Evolutionary conservation across 2,113 vertebrate species (phyloP), one percentile per base, ranked within the genome.

Genomic region (Arothron firmamentum): DNA sequence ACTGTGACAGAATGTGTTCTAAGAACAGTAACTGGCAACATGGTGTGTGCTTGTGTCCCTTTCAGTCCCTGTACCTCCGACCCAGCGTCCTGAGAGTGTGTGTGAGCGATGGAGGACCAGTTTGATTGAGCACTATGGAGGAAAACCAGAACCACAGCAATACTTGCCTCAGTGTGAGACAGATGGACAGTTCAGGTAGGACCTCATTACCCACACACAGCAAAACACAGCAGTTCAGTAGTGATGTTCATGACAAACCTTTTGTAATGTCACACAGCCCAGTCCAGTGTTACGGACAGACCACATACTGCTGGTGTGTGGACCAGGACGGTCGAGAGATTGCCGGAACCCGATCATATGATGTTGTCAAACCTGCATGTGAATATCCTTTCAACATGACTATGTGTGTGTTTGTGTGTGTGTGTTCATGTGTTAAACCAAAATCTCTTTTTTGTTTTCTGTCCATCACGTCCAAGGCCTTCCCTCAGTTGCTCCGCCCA

Each of bases 301-400:
- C 93, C 55, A 94, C 91, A 43, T 95, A 96, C 87, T 99, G 96
- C 86, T 99, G 96, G 96, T 99, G 96, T 57, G 96, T 98, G 78
- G 93, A 97, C 55, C 82, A 87, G 77, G 92, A 94, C 0, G 96
- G 96, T 23, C 87, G 93, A 11, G 95, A 97, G 78, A 83, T 98
- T 64, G 79, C 88, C 2, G 96, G 96, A 1, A 96, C 96, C 0
- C 87, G 94, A 60, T 95, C 94, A 0, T 86, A 94, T 15, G 92
- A 94, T 0, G 92, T 88, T 15, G 90, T 81, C 75, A 90, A 89
- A 17, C 95, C 95, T 0, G 92, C 93, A 0, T 98, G 96, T 98
- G 86, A 93, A 94, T 75, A 14, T 23, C 14, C 42, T n/a, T 19
- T 4, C 15, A 21, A 15, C 20, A 23, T 4, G 12, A 21, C 13